Base-by-base conservation (phyloP, 2,113 vertebrate species). In the Tragelaphus imberbis region DNA sequence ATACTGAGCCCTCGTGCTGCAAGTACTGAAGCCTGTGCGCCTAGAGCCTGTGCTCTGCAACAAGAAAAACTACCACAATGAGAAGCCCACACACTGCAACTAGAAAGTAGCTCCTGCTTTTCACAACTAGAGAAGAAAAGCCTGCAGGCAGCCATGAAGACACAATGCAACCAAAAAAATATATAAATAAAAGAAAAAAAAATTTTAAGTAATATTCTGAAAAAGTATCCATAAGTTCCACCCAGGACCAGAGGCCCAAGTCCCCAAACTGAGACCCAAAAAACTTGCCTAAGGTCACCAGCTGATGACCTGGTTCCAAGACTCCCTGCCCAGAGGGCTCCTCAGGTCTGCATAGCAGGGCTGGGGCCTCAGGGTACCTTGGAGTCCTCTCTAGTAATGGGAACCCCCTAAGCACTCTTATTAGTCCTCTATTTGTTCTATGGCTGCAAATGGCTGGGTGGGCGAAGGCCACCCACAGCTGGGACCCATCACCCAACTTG, bases 381-480 rank as follows among this genome's bases (percentile, higher is more conserved):
- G 71, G 27, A 53, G 59, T 63, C 71, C 61, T 59, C 59, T 65
- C 2, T 1, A 96, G 21, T 53, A 33, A 88, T 14, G 68, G 16
- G 79, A 51, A 7, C 7, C 90, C 55, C 49, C 27, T 80, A 36
- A 63, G 28, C 11, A 84, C 15, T 51, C 12, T 36, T 61, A 9
- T 12, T 63, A 28, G 56, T 55, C 28, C 59, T 47, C 21, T 4
- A 56, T 7, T 44, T 44, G 44, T 87, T 85, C 56, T 87, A 65
- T 49, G 84, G 87, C 58, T 81, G 4, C 40, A 36, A 95, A 56
- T 33, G 33, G 12, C 25, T 75, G 84, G 71, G 94, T 23, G 27
- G 92, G 33, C 51, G 17, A 27, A 95, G 92, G 40, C 23, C 63
- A 79, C 65, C n/a, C 63, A 44, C 90, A 97, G 97, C 95, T 98